Evolutionary conservation across 2,797 vertebrate genomes (phyloP), one percentile per base, ranked within the genome.

Genomic region (Anas acuta): DNA sequence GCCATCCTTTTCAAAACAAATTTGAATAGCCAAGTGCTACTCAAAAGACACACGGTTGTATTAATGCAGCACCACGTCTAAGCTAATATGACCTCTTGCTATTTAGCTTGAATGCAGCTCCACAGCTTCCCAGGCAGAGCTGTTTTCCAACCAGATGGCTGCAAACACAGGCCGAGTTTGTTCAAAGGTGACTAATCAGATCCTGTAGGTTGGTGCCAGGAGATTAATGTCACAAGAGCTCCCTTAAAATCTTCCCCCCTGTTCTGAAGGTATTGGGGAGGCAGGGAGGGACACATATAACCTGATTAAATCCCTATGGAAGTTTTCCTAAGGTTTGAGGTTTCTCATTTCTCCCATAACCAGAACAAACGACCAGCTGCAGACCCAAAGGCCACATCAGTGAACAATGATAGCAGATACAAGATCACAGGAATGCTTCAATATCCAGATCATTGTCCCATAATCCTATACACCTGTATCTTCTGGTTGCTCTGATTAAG

Each of bases 381-480:
- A n/a, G 47, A 60, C 21, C 16, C 78, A 81, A 19, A 2, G 8
- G 1, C 60, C 72, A 56, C 53, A 54, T 6, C 0, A 0, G 30
- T 58, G 41, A 77, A 30, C 30, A 13, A 71, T 62, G 26, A 22
- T 49, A 17, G 26, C 25, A 39, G 49, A 30, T 39, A 45, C 43
- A 43, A 18, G 17, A 45, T 45, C 43, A 45, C 18, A 45, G 43
- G 43, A 18, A 45, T 45, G 43, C 43, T 49, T 23, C 22, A 23
- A 10, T 49, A n/a, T 26, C 9, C 35, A 79, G 30, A 41, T 67
- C 23, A 14, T 80, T 45, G 16, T 45, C 51, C 20, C 20, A 70
- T 64, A 56, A 7, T 49, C 49, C 35, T 85, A 28, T 51, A n/a
- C 15, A 64, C 11, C n/a, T 58, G 0, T 18, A 51, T 51, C 32